Base-by-base conservation (phyloP, 92 coral and sea anemone genomes). In the Palythoa heliodiscus region DNA sequence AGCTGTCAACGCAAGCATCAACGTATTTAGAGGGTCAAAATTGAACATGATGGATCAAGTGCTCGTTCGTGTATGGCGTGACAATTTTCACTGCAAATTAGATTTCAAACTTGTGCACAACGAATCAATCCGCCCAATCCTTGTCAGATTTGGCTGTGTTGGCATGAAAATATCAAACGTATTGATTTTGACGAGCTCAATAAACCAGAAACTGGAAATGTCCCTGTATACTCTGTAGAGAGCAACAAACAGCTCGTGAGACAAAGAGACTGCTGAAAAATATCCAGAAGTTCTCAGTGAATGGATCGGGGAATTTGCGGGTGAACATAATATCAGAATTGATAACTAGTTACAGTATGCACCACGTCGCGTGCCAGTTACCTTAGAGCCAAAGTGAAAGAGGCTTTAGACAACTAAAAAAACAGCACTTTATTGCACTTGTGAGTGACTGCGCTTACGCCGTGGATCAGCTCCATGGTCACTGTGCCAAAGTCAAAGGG, bases 271-370 rank as follows among this genome's bases (percentile, higher is more conserved):
- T 71, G 37, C 43, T 71, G 50, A 37, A 20, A 60, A 77, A 72
- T 86, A 55, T 52, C 89, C 85, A 5, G n/a, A 61, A 5, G 84
- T 86, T 23, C 64, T 86, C 66, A 23, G 83, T 19, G 89, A 86
- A 23, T 68, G 73, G 38, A 61, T 76, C 7, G 89, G 89, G 11
- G 76, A 63, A 39, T 74, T 86, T n/a, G 75, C 75, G 4, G 84
- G 89, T 17, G 74, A 76, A 53, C 68, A 76, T 43, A 52, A 55
- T 20, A 77, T 76, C 64, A 57, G 61, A 25, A 38, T 76, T 38
- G 83, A 83, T 29, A 23, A 71, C 9, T 82, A 5, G 9, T 25
- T 63, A 19, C 70, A 63, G 70, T 25, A 4, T 63, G 25, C 70
- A 63, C 29, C n/a, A n/a, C n/a, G 10, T 3, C 24, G 24, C 23